phyloP scores from a whole-genome alignment of 2,113 vertebrate genomes.

The Tonatia bakeri region DNA sequence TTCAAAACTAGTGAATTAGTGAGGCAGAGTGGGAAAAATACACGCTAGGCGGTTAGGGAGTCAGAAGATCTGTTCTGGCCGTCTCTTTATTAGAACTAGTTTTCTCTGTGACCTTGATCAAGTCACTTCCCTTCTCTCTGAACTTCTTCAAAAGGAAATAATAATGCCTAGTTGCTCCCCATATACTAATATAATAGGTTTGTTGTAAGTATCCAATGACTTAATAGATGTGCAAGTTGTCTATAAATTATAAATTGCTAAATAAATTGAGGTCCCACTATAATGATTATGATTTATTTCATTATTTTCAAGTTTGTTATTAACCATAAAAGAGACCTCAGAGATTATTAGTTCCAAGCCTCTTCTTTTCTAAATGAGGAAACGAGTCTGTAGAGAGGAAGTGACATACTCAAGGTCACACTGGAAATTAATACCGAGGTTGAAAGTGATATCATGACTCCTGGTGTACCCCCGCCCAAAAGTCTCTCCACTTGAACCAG shows the following conservation, averaged over 20 bases:
- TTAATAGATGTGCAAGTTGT: neutral
- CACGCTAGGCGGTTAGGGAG: neutral
- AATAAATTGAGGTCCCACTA: neutral
- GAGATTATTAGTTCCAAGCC: neutral
- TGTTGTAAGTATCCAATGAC: neutral
- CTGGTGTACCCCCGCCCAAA: neutral
- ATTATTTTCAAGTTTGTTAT: neutral
- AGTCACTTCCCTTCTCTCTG: neutral
- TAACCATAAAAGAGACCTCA: neutral
- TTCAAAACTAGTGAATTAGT: neutral
- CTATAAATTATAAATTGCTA: neutral
- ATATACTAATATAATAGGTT: neutral
- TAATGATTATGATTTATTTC: neutral
- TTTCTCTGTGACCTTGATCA: neutral
- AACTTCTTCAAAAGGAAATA: neutral
- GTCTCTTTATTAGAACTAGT: neutral
- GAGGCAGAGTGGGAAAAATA: neutral
- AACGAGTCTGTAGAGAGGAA: neutral
- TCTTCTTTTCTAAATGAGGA: slow-evolving; percentile 13
- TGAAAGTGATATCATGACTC: neutral
- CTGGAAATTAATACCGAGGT: neutral
- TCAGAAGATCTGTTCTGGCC: neutral
- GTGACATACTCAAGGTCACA: neutral
- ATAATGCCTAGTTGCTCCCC: neutral
- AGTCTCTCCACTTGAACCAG: neutral